These are phyloP conservation scores for Ophion obscuratus DNA, from an alignment of 2,888 invertebrate species.

Conservation along the genomic window DNA sequence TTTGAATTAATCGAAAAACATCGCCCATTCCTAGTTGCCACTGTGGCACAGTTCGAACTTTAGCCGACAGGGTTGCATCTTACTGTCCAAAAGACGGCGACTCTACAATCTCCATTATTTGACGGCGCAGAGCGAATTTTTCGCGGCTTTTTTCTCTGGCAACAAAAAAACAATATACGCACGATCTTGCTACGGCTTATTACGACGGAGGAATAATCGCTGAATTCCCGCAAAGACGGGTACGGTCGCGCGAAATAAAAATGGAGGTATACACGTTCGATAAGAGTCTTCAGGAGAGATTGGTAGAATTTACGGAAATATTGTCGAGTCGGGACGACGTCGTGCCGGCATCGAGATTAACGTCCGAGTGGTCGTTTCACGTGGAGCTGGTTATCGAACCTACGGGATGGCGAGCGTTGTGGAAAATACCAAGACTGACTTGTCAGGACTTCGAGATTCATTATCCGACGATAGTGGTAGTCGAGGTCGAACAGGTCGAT, in stretches of 20 bases:
- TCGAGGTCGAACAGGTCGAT: slow-evolving; percentile 86
- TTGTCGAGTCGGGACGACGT: slow-evolving; percentile 82
- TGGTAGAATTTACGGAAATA: slow-evolving; percentile 85
- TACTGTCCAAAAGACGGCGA: neutral
- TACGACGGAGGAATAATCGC: neutral
- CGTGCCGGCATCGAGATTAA: slow-evolving; percentile 85
- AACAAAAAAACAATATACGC: neutral
- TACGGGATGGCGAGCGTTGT: slow-evolving; percentile 89
- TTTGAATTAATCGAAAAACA: too few relatives aligned
- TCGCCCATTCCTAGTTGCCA: too few relatives aligned
- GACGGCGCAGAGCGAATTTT: neutral
- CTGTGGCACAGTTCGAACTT: neutral
- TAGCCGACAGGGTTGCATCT: neutral
- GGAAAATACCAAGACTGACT: slow-evolving; percentile 88
- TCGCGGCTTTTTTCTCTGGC: neutral
- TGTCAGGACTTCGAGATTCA: slow-evolving; percentile 88
- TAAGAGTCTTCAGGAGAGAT: slow-evolving; percentile 86
- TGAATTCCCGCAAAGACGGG: neutral
- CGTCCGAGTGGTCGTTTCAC: slow-evolving; percentile 86
- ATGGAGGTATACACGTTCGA: slow-evolving; percentile 87
- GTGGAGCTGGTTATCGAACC: slow-evolving; percentile 87
- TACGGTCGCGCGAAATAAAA: neutral
- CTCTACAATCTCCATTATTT: neutral
- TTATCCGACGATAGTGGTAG: slow-evolving; percentile 88
- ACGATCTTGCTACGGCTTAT: too few relatives aligned